Evolutionary conservation across 2,888 invertebrate genomes (phyloP), one percentile per base, ranked within the genome.

Genomic region (Drosophila prolongata): DNA sequence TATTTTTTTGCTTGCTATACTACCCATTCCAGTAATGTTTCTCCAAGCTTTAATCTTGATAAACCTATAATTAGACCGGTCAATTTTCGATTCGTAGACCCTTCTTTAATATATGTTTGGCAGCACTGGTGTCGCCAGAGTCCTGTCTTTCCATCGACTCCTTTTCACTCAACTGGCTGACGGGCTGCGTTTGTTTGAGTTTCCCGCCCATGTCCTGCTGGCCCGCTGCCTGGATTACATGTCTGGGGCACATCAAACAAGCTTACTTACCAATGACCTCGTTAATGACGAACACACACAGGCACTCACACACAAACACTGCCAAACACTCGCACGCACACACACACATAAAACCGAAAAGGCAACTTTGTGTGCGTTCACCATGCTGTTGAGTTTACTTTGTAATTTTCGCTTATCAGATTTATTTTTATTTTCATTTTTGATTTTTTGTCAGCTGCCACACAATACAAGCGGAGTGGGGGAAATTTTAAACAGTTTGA

Each of bases 221-320:
- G 43, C 69, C 55, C 58, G 59, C 49, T 68, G 75, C 59, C 75
- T 44, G 77, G 80, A 80, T 83, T 80, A 89, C 88, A 90, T 89
- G 89, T 80, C 79, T 85, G 77, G 78, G 80, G 80, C 78, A 84
- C 89, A 89, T 86, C 85, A 86, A 89, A 89, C 83, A 87, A 86
- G 85, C 83, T 89, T 89, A 82, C 85, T 85, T 85, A 85, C 88
- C 88, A 85, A 82, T 85, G 89, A 85, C 85, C 85, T 86, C 89
- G 89, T 87, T 86, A 86, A 87, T 89, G 89, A 76, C 84, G 70
- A 79, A 72, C 68, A 80, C 71, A 68, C 52, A 60, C 19, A 57
- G 27, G 54, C 40, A 40, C 78, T 52, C 76, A 70, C 68, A 76
- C 50, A 56, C n/a, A 54, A 44, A 74, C 80, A 68, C 70, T 72